These are phyloP conservation scores for Dreissena rostriformis DNA, from an alignment of 1,140 invertebrate genomes.

Conservation along the genomic window DNA sequence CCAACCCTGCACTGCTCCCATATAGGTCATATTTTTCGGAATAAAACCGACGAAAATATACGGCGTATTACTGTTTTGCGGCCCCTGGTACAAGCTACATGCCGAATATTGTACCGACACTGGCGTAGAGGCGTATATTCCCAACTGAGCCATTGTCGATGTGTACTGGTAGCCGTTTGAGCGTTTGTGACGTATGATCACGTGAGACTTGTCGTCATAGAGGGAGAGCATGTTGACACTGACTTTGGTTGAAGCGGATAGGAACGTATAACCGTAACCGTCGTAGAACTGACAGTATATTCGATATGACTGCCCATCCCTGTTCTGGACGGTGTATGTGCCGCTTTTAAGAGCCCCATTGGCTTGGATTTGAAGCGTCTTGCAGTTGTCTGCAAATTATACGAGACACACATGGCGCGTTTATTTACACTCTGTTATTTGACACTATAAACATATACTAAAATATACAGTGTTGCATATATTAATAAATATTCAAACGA, in stretches of 20 bases:
- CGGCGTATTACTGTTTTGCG: neutral
- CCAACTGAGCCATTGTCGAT: constrained; percentile 20
- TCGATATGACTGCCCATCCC: neutral
- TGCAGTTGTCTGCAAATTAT: too few relatives aligned
- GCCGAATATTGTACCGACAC: constrained; percentile 11
- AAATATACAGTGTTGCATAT: too few relatives aligned
- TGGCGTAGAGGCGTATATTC: neutral
- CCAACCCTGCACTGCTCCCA: constrained; percentile 5
- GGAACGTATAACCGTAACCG: constrained; percentile 37
- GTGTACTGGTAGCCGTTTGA: constrained; percentile 19
- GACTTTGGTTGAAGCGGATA: neutral
- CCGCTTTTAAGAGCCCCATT: too few relatives aligned
- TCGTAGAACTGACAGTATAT: constrained; percentile 31
- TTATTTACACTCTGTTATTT: too few relatives aligned
- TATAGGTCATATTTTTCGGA: neutral
- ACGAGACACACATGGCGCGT: too few relatives aligned
- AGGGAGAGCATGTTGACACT: neutral
- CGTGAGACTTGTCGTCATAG: constrained; percentile 1
- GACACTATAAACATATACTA: too few relatives aligned
- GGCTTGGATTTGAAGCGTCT: too few relatives aligned
- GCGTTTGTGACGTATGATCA: constrained; percentile 15
- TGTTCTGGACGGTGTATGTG: neutral
- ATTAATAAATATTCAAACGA: too few relatives aligned
- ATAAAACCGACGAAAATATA: constrained; percentile 30
- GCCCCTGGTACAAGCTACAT: neutral